These are phyloP conservation scores for Meteorus sp. DNA, from an alignment of 1,140 invertebrate species.

Conservation along the genomic window DNA sequence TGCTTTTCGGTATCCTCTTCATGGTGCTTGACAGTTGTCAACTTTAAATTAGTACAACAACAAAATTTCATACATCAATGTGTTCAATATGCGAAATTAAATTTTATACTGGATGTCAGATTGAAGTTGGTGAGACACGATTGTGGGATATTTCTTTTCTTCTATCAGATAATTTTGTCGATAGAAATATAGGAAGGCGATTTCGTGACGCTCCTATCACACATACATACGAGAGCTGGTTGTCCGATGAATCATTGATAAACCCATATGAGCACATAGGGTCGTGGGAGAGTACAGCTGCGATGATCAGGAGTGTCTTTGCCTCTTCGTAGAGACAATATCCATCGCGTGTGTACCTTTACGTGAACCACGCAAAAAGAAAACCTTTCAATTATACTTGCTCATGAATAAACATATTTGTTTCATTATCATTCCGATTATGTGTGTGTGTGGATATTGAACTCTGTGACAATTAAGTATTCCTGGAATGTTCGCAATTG, in stretches of 20 bases:
- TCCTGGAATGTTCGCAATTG: too few species aligned
- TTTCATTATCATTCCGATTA: constrained; percentile 41
- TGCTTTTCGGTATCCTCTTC: too few species aligned
- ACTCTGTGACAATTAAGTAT: too few species aligned
- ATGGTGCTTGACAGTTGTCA: too few species aligned
- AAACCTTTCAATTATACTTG: constrained; percentile 35
- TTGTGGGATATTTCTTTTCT: too few species aligned
- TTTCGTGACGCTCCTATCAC: constrained; percentile 50
- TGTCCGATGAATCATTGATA: constrained; percentile 54
- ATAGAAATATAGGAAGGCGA: constrained; percentile 28
- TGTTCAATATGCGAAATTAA: too few species aligned
- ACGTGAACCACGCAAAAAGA: constrained; percentile 45
- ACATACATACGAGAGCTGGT: constrained; percentile 34
- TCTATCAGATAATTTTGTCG: too few species aligned
- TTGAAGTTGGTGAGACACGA: too few species aligned
- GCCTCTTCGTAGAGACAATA: constrained; percentile 17
- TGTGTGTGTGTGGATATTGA: too few species aligned
- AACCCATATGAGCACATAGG: constrained; percentile 46
- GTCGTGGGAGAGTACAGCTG: constrained; percentile 56
- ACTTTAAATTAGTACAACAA: too few species aligned
- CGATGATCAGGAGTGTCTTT: constrained; percentile 40
- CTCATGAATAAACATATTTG: constrained; percentile 36
- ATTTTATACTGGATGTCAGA: too few species aligned
- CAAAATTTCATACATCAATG: too few species aligned
- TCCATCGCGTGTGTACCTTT: constrained; percentile 36